phyloP scores from a whole-genome alignment of 2,797 vertebrate genomes.

The Choloepus didactylus region DNA sequence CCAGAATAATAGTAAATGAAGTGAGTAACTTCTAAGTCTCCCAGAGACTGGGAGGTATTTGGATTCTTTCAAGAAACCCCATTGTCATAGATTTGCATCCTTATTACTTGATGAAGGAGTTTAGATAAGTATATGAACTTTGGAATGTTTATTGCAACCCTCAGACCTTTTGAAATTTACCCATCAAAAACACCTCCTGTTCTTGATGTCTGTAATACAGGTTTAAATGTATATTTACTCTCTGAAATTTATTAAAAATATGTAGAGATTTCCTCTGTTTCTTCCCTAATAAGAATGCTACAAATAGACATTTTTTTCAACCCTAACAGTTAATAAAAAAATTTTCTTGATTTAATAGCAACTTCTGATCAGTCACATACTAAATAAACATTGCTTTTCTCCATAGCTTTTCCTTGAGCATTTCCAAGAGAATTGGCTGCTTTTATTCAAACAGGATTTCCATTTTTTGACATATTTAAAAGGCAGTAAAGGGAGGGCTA shows the following conservation, averaged over 20 bases:
- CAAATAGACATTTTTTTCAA: constrained; percentile 2
- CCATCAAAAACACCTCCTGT: neutral
- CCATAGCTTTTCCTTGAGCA: neutral
- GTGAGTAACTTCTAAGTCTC: neutral
- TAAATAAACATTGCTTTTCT: neutral
- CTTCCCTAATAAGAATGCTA: neutral
- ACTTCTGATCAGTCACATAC: neutral
- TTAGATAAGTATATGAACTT: neutral
- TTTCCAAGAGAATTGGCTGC: neutral
- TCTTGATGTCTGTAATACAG: constrained; percentile 31
- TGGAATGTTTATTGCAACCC: neutral
- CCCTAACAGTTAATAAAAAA: constrained; percentile 17
- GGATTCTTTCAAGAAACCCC: constrained; percentile 12
- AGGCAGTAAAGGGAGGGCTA: neutral
- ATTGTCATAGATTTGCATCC: neutral
- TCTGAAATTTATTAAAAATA: constrained; percentile 53
- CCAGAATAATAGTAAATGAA: neutral
- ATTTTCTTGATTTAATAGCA: constrained; percentile 17
- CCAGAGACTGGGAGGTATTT: neutral
- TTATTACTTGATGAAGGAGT: neutral
- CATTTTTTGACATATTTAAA: constrained; percentile 1
- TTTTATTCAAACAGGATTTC: constrained; percentile 25
- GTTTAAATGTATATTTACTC: constrained; percentile 8
- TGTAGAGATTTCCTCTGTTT: neutral
- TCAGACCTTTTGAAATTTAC: constrained; percentile 39